Conservation (phyloP, 2,888 invertebrate genomes). For the Coecobrya sp. region DNA sequence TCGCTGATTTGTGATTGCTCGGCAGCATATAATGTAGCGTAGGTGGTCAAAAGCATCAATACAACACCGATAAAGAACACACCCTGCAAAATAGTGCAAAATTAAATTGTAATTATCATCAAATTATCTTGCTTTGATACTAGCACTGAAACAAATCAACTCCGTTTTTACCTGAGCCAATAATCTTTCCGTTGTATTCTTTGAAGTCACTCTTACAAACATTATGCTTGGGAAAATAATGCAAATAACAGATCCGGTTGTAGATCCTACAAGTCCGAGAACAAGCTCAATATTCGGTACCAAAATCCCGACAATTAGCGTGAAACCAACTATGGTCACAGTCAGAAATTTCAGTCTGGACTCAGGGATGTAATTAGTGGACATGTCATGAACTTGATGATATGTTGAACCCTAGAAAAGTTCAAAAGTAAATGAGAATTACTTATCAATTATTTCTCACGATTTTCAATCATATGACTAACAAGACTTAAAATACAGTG, state of each 20-base stretch:
- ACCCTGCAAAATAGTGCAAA: constrained; percentile 89
- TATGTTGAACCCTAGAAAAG: constrained; percentile 72
- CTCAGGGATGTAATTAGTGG: constrained; percentile 92
- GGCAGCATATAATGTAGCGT: constrained; percentile 94
- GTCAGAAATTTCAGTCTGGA: constrained; percentile 95
- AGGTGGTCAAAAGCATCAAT: constrained; percentile 96
- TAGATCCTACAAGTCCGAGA: constrained; percentile 97
- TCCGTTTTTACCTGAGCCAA: constrained; percentile 88
- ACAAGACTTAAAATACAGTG: too few relatives aligned
- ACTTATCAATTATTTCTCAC: not conserved
- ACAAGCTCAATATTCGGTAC: constrained; percentile 98
- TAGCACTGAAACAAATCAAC: too few relatives aligned
- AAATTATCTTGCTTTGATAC: too few relatives aligned
- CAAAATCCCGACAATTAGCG: constrained; percentile 94
- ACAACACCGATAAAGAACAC: constrained; percentile 94
- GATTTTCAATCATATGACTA: too few relatives aligned
- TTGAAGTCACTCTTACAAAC: constrained; percentile 94
- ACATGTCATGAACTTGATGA: constrained; percentile 86
- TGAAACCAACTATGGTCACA: constrained; percentile 92
- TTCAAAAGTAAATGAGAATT: constrained; percentile 17
- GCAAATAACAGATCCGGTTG: constrained; percentile 97
- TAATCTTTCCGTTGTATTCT: constrained; percentile 94
- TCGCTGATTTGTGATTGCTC: constrained; percentile 89
- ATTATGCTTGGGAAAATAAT: constrained; percentile 97
- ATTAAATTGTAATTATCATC: not conserved